Conservation (phyloP, 2,888 invertebrate genomes). For the Choristoneura rosaceana region DNA sequence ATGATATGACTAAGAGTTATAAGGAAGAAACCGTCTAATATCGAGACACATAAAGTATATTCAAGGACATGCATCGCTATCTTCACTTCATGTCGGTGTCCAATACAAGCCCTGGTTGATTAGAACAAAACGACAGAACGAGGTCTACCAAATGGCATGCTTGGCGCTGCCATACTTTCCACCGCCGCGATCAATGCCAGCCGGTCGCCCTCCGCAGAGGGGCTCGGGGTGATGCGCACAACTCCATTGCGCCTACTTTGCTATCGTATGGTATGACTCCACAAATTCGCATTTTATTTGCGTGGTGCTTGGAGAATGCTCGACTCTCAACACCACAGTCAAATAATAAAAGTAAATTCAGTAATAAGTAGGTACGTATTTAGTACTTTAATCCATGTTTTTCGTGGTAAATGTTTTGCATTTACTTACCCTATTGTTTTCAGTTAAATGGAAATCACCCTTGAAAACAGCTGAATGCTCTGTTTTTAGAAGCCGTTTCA, state of each 20-base stretch:
- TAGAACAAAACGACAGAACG: slow-evolving; percentile 2
- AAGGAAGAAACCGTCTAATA: not conserved
- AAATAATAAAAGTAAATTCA: slow-evolving; percentile 3
- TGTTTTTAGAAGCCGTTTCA: not conserved
- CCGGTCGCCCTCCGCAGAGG: slow-evolving; percentile 59
- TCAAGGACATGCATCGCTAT: not conserved
- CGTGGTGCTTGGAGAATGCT: slow-evolving; percentile 43
- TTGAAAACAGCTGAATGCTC: not conserved
- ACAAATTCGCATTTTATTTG: slow-evolving; percentile 50
- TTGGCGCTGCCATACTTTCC: slow-evolving; percentile 33
- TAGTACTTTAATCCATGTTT: not conserved
- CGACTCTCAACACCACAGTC: slow-evolving; percentile 6
- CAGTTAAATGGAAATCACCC: not conserved
- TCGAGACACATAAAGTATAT: not conserved
- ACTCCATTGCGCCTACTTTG: slow-evolving; percentile 63
- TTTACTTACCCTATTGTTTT: not conserved
- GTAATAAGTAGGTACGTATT: slow-evolving; percentile 1
- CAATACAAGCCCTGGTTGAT: not conserved
- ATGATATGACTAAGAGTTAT: not conserved
- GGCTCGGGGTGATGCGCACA: slow-evolving; percentile 65
- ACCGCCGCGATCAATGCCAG: slow-evolving; percentile 66
- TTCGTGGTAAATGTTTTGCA: not conserved
- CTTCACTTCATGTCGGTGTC: not conserved
- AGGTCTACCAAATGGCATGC: slow-evolving; percentile 11
- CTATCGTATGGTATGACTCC: slow-evolving; percentile 44